Percentiles rank a stretch among this genome's conserved stretches.
Evolutionary conservation across 2,888 invertebrate species (phyloP).

Genomic region (Dryococelus australis): DNA sequence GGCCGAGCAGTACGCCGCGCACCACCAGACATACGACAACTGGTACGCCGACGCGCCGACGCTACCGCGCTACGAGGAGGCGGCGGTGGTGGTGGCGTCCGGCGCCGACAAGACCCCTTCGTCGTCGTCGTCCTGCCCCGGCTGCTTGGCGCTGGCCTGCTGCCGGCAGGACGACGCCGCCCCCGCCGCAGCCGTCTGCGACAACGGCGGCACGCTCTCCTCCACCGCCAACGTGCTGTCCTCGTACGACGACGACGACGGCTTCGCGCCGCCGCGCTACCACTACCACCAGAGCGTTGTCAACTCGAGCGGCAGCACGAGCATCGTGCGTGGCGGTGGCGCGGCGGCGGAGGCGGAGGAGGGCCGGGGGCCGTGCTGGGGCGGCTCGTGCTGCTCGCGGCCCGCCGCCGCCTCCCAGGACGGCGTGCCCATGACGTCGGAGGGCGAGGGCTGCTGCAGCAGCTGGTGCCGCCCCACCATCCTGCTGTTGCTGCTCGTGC

Average conservation of each 20-base stretch:
- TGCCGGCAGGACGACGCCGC: conserved; percentile 40
- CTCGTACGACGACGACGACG: conserved; percentile 55
- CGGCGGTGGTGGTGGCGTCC: background rate
- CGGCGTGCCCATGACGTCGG: conserved; percentile 49
- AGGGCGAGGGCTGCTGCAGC: conserved; percentile 49
- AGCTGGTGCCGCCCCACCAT: conserved; percentile 67
- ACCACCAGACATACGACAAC: conserved; percentile 21
- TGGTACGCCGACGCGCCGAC: conserved; percentile 36
- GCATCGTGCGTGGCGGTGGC: conserved; percentile 48
- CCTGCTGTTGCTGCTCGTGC: conserved; percentile 63
- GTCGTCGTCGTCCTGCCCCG: background rate
- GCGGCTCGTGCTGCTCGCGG: conserved; percentile 33
- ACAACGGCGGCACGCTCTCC: conserved; percentile 16
- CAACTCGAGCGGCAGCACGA: conserved; percentile 43
- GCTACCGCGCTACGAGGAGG: conserved; percentile 28
- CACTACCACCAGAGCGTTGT: conserved; percentile 43
- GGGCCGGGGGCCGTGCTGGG: conserved; percentile 31
- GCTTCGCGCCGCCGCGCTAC: conserved; percentile 39
- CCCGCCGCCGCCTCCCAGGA: background rate
- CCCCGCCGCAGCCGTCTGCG: conserved; percentile 40
- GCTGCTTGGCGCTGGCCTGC: conserved; percentile 19
- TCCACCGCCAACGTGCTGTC: conserved; percentile 58
- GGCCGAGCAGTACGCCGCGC: conserved; percentile 13
- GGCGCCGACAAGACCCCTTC: conserved; percentile 6
- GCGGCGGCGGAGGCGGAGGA: conserved; percentile 38